phyloP scores from a whole-genome alignment of 2,113 vertebrate genomes.

The Perca flavescens region DNA sequence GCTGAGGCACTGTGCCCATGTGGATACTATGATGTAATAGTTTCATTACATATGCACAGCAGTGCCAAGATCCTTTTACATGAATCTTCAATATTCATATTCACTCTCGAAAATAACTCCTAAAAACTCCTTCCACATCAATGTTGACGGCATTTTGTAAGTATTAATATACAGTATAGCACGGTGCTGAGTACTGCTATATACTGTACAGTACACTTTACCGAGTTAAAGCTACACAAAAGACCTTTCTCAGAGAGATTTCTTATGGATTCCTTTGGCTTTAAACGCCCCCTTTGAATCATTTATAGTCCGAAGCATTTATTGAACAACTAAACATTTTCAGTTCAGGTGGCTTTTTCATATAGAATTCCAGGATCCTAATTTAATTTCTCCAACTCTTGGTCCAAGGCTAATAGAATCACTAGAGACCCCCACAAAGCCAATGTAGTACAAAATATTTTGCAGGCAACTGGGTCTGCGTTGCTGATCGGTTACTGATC shows the following conservation, averaged over 20 bases:
- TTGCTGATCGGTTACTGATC: not conserved
- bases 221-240: not conserved
- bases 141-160: not conserved
- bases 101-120: not conserved
- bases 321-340: not conserved
- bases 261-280: not conserved
- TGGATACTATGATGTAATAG: conserved; percentile 38
- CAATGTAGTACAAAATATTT: too few species aligned
- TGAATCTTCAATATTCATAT: conserved; percentile 14
- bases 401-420: not conserved
- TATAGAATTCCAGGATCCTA: not conserved
- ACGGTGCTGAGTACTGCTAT: not conserved
- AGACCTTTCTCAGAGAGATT: too few species aligned
- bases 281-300: not conserved
- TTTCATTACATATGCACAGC: conserved; percentile 42
- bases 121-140: not conserved
- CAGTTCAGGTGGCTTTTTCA: not conserved
- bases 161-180: not conserved
- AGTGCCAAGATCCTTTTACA: not conserved
- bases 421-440: not conserved
- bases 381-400: not conserved
- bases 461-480: not conserved
- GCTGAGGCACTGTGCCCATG: conserved; percentile 11
- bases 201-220: not conserved
- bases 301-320: not conserved